Conservation (phyloP, 2,797 vertebrate genomes). For the Sciaenops ocellatus region DNA sequence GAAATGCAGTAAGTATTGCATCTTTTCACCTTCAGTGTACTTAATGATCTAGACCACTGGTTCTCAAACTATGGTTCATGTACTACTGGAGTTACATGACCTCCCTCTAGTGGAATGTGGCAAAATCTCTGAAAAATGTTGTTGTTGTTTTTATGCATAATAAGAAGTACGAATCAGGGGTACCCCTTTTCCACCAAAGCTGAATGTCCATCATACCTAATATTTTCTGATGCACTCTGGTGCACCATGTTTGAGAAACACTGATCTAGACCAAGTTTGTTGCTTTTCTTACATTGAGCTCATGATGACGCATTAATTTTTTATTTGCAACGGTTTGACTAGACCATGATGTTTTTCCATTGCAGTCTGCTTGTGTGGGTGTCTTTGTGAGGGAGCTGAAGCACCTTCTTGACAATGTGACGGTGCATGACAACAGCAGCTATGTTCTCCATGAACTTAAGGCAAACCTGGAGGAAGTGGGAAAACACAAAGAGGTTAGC, state of each 20-base stretch:
- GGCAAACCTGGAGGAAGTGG: accelerated
- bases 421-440: accelerated
- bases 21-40: neutral
- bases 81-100: no score
- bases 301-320: neutral
- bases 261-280: accelerated
- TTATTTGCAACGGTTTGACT: neutral
- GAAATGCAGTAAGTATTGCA: constrained; percentile 38
- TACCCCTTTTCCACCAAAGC: no score
- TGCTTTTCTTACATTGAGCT: neutral
- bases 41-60: no score
- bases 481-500: neutral
- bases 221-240: no score
- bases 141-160: no score
- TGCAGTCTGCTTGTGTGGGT: constrained; percentile 18
- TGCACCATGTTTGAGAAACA: neutral
- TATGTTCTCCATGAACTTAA: accelerated
- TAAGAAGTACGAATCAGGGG: no score
- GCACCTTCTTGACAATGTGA: constrained; percentile 15
- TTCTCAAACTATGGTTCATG: no score
- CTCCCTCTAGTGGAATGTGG: no score
- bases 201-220: no score
- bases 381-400: neutral
- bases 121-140: no score
- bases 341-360: neutral